A percentile compares a stretch with the other conserved stretches of the same genome.
Conservation (phyloP, 2,888 invertebrate genomes). For the Charanyca ferruginea region DNA sequence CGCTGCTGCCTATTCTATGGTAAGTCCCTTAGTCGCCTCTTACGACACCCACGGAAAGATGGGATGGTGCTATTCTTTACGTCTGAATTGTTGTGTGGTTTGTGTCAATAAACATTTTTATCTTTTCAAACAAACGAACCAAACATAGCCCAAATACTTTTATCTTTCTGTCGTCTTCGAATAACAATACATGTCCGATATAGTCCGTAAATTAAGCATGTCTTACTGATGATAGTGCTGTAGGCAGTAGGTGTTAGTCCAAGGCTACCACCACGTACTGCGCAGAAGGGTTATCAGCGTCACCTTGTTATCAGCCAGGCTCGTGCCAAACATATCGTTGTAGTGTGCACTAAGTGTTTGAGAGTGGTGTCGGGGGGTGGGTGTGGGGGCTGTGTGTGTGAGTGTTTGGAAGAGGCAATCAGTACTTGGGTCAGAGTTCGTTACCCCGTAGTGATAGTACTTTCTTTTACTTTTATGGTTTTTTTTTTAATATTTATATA, state of each 20-base stretch:
- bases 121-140: too few relatives aligned
- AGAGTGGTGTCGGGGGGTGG: not conserved
- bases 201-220: constrained; percentile 34
- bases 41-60: too few relatives aligned
- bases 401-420: constrained; percentile 25
- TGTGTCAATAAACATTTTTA: too few relatives aligned
- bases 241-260: constrained; percentile 8
- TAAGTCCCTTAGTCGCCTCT: too few relatives aligned
- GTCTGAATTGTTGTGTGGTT: too few relatives aligned
- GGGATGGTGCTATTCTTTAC: too few relatives aligned
- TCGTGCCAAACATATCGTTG: constrained; percentile 25
- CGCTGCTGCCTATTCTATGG: too few relatives aligned
- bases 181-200: constrained; percentile 8
- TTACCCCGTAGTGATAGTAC: constrained; percentile 5
- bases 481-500: too few relatives aligned
- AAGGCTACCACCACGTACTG: constrained; percentile 49
- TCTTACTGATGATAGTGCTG: not conserved
- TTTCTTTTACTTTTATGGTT: too few relatives aligned
- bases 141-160: too few relatives aligned
- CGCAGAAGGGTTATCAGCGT: constrained; percentile 50
- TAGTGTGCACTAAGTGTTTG: not conserved
- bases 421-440: constrained; percentile 10
- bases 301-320: constrained; percentile 43
- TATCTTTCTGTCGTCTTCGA: not conserved
- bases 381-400: constrained; percentile 11